These are phyloP conservation scores for Danio tinwini DNA, from an alignment of 2,797 vertebrate genomes.

Conservation along the genomic window DNA sequence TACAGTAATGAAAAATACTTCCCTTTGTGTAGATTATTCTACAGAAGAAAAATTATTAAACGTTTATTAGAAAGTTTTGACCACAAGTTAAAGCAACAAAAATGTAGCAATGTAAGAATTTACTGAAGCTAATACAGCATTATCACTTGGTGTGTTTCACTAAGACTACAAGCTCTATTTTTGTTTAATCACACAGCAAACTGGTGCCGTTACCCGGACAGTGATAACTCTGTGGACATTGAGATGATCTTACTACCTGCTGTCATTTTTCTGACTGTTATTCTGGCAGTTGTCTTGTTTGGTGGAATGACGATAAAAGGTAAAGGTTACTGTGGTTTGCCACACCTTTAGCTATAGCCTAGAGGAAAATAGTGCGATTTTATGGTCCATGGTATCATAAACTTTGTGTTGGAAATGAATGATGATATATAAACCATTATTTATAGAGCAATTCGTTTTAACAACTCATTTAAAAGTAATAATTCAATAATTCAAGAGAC, in stretches of 20 bases:
- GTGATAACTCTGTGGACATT: not conserved
- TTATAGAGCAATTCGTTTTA: too few species aligned
- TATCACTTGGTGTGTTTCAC: not conserved
- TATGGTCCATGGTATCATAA: conserved; percentile 1
- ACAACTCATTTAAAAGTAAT: not conserved
- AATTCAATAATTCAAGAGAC: not conserved
- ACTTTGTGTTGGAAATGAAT: not conserved
- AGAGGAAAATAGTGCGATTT: not conserved
- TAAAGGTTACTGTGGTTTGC: conserved; percentile 9
- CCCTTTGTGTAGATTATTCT: too few species aligned
- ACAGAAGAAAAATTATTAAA: too few species aligned
- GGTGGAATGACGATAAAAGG: conserved; percentile 40
- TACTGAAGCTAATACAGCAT: too few species aligned
- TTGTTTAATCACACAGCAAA: conserved; percentile 22
- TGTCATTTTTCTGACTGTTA: conserved; percentile 16
- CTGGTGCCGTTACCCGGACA: conserved; percentile 14
- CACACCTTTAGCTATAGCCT: conserved; percentile 10
- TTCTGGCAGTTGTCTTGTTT: conserved; percentile 29
- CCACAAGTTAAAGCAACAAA: too few species aligned
- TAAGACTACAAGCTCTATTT: not conserved
- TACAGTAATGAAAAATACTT: too few species aligned
- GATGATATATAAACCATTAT: not conserved
- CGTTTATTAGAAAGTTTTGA: too few species aligned
- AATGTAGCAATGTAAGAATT: too few species aligned
- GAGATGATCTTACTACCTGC: conserved; percentile 29